Base-by-base conservation (phyloP, 92 coral and sea anemone species). In the Metridium senile region DNA sequence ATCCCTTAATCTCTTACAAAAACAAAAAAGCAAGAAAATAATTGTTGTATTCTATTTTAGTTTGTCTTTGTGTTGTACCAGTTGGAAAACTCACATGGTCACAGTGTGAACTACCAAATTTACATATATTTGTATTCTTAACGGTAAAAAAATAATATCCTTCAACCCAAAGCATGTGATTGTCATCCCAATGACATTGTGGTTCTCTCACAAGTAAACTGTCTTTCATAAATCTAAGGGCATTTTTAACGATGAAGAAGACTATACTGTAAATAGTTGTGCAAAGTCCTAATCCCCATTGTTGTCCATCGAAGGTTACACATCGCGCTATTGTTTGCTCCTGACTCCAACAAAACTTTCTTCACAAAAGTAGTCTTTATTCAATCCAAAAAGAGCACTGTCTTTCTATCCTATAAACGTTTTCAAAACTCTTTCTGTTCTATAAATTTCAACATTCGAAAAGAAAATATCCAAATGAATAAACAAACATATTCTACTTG, bases 81-180 rank as follows among this genome's bases (percentile, higher is more conserved):
- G 56, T 22, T 26, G 33, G 61, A 1, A 27, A 18, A 45, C 62
- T 72, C 66, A 45, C 66, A 33, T 58, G 68, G 29, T 73, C 78
- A 1, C 78, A 73, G 78, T 73, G n/a, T 73, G 68, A 21, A 2
- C 16, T 35, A 10, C 26, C 3, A 73, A 32, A 43, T 39, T 54
- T 0, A 57, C 49, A 32, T 58, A 33, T 25, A 70, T 31, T 32
- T 16, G 61, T 53, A 28, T 28, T 72, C 22, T 32, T 11, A 0
- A 34, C 17, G 1, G 39, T 18, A 25, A 70, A 49, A 70, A 70
- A 70, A 6, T n/a, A 49, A 13, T 49, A 21, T 9, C 6, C 26
- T 18, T 13, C 13, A 13, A 25, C 17, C 31, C 16, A 22, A 68
- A 17, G 28, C 13, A 30, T 43, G 53, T 22, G 43, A 53, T 27